Percentiles rank a stretch among this genome's conserved stretches.
These are phyloP conservation scores for Vollenhovia emeryi DNA, from an alignment of 1,140 invertebrate species.

Conservation along the genomic window DNA sequence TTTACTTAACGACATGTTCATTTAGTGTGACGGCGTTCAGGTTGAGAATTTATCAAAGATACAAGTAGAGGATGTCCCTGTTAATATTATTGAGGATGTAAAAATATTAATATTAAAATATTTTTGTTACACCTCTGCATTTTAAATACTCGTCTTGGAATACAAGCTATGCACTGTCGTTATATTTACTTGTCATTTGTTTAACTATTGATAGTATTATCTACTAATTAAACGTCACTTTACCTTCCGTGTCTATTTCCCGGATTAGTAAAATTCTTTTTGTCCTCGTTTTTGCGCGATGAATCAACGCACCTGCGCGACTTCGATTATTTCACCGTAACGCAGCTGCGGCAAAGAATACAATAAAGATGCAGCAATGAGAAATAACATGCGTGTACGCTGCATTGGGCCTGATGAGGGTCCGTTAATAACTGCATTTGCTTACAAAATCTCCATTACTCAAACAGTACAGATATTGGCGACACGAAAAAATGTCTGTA, in stretches of 20 bases:
- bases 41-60: not conserved
- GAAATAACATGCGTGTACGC: constrained; percentile 8
- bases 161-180: not conserved
- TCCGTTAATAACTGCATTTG: not conserved
- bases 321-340: constrained; percentile 47
- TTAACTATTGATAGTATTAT: not conserved
- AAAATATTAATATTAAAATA: not conserved
- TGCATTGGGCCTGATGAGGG: not conserved
- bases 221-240: constrained; percentile 5
- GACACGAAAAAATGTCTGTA: not conserved
- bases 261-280: constrained; percentile 52
- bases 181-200: not conserved
- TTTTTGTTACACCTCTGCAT: not conserved
- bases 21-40: not conserved
- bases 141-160: not conserved
- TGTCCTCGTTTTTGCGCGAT: constrained; percentile 16
- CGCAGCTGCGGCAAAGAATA: constrained; percentile 67
- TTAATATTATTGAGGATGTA: not conserved
- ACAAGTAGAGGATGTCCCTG: not conserved
- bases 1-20: not conserved
- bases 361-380: constrained; percentile 50
- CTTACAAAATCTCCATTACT: not conserved
- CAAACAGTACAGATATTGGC: not conserved
- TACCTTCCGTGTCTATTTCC: constrained; percentile 26
- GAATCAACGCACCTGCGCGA: constrained; percentile 70